Evolutionary conservation across 2,113 vertebrate species (phyloP).

Genomic region (Hippocampus zosterae): DNA sequence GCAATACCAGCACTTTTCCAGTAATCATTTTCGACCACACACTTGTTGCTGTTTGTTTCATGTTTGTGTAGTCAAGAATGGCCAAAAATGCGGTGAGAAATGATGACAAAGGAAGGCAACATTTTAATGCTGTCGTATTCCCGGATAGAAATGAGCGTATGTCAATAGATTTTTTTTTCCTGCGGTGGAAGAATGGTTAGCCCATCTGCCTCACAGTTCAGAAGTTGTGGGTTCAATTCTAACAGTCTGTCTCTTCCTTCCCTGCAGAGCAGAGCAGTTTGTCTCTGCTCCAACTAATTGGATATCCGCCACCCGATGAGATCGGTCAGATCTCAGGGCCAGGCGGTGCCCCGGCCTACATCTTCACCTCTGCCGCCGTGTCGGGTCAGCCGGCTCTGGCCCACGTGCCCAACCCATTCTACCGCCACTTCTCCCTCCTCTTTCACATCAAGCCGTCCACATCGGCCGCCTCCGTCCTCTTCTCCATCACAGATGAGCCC

Average conservation of each 20-base stretch:
- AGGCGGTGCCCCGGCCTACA: constrained; percentile 62
- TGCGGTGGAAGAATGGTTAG: too few species aligned
- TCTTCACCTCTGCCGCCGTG: constrained; percentile 67
- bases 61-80: neutral
- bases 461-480: constrained; percentile 71
- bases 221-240: too few species aligned
- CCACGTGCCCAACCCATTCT: constrained; percentile 80
- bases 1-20: constrained; percentile 32
- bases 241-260: constrained; percentile 1
- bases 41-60: too few species aligned
- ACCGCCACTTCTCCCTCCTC: constrained; percentile 84
- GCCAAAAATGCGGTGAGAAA: neutral
- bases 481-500: constrained; percentile 78
- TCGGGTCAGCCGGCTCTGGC: constrained; percentile 75
- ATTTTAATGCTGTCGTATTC: neutral
- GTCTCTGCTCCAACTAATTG: constrained; percentile 83
- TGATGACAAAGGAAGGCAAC: neutral
- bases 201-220: too few species aligned
- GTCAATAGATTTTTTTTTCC: too few species aligned
- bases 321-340: constrained; percentile 68
- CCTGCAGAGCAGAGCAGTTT: constrained; percentile 72
- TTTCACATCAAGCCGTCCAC: constrained; percentile 79
- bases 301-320: constrained; percentile 70
- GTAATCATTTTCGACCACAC: neutral
- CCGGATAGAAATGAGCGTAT: too few species aligned